Conservation (phyloP, 2,113 vertebrate species). For the Sisor rabdophorus region DNA sequence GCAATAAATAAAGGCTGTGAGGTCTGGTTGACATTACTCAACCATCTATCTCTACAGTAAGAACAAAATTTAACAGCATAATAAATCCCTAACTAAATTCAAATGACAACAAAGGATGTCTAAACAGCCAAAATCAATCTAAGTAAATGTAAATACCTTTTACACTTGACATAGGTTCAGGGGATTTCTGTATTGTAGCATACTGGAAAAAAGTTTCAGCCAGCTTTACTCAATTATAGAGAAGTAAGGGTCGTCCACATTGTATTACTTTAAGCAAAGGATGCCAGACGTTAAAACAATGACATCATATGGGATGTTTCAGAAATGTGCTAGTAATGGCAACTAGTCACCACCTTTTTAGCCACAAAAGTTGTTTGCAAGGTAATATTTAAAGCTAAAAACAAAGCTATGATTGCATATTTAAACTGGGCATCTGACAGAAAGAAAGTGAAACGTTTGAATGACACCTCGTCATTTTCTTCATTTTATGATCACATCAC, state of each 20-base stretch:
- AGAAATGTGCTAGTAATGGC: background rate
- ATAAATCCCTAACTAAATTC: background rate
- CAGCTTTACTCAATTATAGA: background rate
- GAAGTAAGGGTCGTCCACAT: background rate
- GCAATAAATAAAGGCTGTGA: background rate
- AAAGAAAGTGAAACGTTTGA: background rate
- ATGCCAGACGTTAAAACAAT: constrained; percentile 2
- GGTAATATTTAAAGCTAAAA: constrained; percentile 13
- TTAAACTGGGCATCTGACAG: constrained; percentile 1
- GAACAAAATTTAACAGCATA: background rate
- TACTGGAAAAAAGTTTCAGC: background rate
- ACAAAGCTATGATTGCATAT: constrained; percentile 11
- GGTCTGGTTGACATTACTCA: background rate
- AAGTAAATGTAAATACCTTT: background rate
- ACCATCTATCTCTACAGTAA: no score
- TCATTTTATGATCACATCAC: background rate
- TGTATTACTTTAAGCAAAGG: background rate
- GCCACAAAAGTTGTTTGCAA: background rate
- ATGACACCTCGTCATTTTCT: background rate
- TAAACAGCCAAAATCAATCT: background rate
- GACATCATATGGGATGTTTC: constrained; percentile 24
- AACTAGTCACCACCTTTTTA: constrained; percentile 28
- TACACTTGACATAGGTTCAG: background rate
- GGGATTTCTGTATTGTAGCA: background rate
- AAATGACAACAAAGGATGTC: background rate